Percentiles rank a stretch among this genome's conserved stretches.
phyloP scores from a whole-genome alignment of 1,140 invertebrate species.

The Drosophila pseudoobscura region DNA sequence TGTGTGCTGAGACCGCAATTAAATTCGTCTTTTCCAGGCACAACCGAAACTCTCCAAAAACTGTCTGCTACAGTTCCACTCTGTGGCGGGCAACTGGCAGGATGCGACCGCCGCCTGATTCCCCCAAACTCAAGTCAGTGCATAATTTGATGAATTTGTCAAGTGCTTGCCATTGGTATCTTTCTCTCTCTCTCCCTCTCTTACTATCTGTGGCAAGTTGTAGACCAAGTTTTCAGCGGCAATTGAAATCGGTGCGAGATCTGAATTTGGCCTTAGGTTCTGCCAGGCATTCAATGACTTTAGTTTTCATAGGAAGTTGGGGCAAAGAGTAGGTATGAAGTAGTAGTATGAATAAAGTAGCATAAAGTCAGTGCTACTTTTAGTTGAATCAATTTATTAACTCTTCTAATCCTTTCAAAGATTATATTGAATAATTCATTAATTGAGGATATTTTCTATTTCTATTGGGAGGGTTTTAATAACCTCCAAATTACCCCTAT shows the following conservation, averaged over 20 bases:
- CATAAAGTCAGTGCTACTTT: no score
- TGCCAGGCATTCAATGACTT: background rate
- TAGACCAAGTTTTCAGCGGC: conserved; percentile 41
- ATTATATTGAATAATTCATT: no score
- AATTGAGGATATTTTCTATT: no score
- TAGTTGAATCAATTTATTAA: no score
- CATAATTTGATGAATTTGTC: conserved; percentile 60
- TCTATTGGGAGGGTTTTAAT: no score
- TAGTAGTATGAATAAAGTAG: background rate
- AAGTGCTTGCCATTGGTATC: conserved; percentile 31
- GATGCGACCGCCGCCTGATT: background rate
- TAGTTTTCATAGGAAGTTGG: background rate
- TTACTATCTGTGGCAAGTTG: conserved; percentile 16
- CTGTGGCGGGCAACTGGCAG: conserved; percentile 21
- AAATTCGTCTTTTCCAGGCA: conserved; percentile 40
- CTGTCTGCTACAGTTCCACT: conserved; percentile 33
- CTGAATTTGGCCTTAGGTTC: conserved; percentile 9
- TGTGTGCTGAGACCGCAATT: conserved; percentile 30
- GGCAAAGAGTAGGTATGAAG: background rate
- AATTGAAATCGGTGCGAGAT: conserved; percentile 32
- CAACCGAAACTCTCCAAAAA: conserved; percentile 6
- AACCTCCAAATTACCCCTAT: no score
- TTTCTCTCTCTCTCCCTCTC: background rate
- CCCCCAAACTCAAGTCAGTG: conserved; percentile 21
- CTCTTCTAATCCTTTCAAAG: no score